phyloP scores from a whole-genome alignment of 2,888 invertebrate genomes.

The Petrolisthes manimaculis region DNA sequence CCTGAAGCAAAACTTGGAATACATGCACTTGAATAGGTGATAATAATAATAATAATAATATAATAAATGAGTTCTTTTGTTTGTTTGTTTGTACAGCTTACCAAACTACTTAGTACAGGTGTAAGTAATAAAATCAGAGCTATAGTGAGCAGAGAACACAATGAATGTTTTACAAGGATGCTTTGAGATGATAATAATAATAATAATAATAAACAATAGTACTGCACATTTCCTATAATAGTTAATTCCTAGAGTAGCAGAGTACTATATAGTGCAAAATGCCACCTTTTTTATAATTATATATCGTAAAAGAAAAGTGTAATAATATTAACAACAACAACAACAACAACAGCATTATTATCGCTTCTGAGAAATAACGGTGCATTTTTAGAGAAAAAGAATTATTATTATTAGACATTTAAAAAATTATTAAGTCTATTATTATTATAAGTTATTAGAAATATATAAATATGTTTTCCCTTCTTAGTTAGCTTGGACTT shows the following conservation, averaged over 20 bases:
- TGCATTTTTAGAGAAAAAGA: no score
- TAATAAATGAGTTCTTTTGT: no score
- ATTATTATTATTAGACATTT: no score
- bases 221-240: neutral
- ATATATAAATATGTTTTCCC: no score
- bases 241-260: neutral
- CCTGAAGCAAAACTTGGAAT: neutral
- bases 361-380: no score
- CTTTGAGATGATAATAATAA: neutral
- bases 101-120: neutral
- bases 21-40: neutral
- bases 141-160: slow-evolving; percentile 2
- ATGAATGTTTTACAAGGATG: slow-evolving; percentile 11
- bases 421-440: no score
- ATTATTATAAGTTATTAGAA: no score
- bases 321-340: no score
- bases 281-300: slow-evolving; percentile 6
- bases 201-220: neutral
- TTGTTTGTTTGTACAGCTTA: neutral
- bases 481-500: no score
- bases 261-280: neutral
- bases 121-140: neutral
- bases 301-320: neutral
- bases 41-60: neutral
- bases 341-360: no score